Conservation (phyloP, 2,113 vertebrate species). For the Bujurquina vittata region DNA sequence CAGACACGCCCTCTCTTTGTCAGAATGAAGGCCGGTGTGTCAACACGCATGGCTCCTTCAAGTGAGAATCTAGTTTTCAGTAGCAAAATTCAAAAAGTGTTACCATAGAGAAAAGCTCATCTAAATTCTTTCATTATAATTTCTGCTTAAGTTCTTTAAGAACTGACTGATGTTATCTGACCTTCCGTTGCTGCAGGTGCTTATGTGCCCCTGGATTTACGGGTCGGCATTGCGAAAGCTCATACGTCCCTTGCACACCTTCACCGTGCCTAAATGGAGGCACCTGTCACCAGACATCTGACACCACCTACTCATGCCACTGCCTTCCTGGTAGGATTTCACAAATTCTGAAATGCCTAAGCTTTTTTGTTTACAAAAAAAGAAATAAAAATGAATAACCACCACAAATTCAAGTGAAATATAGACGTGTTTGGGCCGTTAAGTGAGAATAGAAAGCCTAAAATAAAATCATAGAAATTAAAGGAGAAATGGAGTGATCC, state of each 20-base stretch:
- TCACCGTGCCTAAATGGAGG: conserved; percentile 92
- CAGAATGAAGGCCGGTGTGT: conserved; percentile 84
- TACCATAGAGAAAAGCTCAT: background rate
- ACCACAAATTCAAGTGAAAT: background rate
- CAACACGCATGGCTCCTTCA: conserved; percentile 86
- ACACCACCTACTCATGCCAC: conserved; percentile 89
- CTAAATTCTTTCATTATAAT: background rate
- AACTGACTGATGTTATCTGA: background rate
- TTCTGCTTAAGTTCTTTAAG: background rate
- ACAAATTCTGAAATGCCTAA: background rate
- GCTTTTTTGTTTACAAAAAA: background rate
- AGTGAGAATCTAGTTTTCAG: conserved; percentile 47
- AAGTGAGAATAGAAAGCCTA: background rate
- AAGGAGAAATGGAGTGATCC: background rate
- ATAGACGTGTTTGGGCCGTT: too few species aligned
- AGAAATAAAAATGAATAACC: background rate
- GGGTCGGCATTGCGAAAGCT: conserved; percentile 86
- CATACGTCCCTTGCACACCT: conserved; percentile 86
- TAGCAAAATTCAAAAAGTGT: background rate
- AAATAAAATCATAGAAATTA: background rate
- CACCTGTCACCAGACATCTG: conserved; percentile 88
- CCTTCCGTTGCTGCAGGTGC: conserved; percentile 73
- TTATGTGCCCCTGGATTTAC: conserved; percentile 85
- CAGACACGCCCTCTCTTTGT: conserved; percentile 72
- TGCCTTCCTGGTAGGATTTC: conserved; percentile 88